Evolutionary conservation across 1,140 invertebrate genomes (phyloP).

Genomic region (Drosophila leontia): DNA sequence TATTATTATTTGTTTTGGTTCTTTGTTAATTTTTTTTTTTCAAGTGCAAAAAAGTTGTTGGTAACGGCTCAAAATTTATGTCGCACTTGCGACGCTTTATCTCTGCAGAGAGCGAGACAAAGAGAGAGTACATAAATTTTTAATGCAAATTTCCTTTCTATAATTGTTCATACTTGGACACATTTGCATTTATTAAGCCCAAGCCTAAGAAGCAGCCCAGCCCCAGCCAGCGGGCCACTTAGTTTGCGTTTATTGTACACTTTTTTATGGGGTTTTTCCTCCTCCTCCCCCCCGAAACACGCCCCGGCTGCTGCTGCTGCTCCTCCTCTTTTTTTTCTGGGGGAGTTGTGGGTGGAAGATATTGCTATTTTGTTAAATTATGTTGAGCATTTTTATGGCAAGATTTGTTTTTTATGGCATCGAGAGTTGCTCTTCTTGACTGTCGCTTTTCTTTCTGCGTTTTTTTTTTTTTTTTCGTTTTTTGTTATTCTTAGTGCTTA

Average conservation of each 20-base stretch:
- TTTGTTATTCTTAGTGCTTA: conserved; percentile 33
- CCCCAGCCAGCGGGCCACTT: conserved; percentile 48
- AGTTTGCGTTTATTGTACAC: conserved; percentile 79
- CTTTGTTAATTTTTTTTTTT: conserved; percentile 7
- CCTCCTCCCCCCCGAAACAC: background rate
- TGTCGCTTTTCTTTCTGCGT: background rate
- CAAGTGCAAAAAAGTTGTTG: background rate
- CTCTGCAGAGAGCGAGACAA: conserved; percentile 30
- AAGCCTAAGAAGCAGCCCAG: conserved; percentile 19
- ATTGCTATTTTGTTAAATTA: conserved; percentile 82
- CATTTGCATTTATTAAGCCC: conserved; percentile 79
- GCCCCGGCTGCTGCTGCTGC: background rate
- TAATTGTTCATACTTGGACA: conserved; percentile 81
- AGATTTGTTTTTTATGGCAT: conserved; percentile 78
- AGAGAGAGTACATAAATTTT: conserved; percentile 76
- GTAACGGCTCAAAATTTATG: conserved; percentile 55
- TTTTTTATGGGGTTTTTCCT: conserved; percentile 59
- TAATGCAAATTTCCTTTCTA: conserved; percentile 83
- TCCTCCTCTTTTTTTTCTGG: background rate
- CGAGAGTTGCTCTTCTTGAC: conserved; percentile 56
- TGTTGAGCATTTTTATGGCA: conserved; percentile 78
- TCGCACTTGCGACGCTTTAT: conserved; percentile 74
- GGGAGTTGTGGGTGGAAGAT: conserved; percentile 38
- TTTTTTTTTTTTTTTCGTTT: background rate
- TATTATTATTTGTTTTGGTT: too few species aligned